Conservation (phyloP, 2,888 invertebrate genomes). For the Ichneumoninae sp. region DNA sequence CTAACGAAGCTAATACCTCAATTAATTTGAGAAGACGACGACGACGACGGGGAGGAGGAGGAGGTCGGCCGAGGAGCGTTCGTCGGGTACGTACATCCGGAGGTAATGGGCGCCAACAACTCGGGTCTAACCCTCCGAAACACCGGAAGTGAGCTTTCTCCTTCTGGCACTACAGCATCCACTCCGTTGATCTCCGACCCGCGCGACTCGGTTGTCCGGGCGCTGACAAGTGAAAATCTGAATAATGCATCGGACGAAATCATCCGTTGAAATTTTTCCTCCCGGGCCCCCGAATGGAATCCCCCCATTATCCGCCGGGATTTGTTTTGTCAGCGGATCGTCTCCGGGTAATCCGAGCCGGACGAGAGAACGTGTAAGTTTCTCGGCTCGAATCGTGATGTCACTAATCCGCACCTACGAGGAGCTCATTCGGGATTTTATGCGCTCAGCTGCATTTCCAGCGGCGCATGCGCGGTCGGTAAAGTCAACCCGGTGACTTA, state of each 20-base stretch:
- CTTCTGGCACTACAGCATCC: neutral
- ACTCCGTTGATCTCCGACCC: neutral
- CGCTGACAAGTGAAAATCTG: neutral
- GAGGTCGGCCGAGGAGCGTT: slow-evolving; percentile 23
- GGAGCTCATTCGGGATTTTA: slow-evolving; percentile 43
- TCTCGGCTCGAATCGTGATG: slow-evolving; percentile 27
- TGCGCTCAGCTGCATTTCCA: slow-evolving; percentile 44
- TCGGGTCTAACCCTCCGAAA: slow-evolving; percentile 2
- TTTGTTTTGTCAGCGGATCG: slow-evolving; percentile 17
- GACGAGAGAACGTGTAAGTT: slow-evolving; percentile 5
- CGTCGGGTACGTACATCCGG: slow-evolving; percentile 37
- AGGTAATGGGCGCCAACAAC: slow-evolving; percentile 37
- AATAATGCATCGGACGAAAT: neutral
- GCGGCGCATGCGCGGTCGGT: slow-evolving; percentile 17
- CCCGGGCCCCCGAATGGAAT: neutral
- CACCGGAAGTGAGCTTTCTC: slow-evolving; percentile 46
- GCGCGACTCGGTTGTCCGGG: neutral
- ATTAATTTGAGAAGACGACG: slow-evolving; percentile 71
- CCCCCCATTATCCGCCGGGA: neutral
- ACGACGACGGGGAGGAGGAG: slow-evolving; percentile 31
- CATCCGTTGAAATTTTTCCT: neutral
- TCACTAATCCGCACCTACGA: slow-evolving; percentile 9
- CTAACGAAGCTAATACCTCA: slow-evolving; percentile 74
- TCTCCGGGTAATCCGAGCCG: neutral
- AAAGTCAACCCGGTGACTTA: slow-evolving; percentile 58